Evolutionary conservation across 2,888 invertebrate genomes (phyloP).

Genomic region (Dryococelus australis): DNA sequence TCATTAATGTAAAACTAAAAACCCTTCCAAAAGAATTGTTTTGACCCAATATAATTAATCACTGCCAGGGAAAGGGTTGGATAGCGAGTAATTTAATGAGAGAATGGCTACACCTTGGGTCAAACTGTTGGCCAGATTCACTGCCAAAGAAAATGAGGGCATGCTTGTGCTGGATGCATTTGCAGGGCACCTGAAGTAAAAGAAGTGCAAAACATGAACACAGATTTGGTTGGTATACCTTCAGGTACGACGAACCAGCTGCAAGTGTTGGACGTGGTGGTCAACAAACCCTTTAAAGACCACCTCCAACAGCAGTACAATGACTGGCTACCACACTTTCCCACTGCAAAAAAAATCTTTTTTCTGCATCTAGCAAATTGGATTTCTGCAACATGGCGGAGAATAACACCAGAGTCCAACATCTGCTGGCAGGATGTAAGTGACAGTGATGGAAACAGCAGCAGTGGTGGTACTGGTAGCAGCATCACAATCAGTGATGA

Average conservation of each 20-base stretch:
- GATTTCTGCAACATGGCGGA: no score
- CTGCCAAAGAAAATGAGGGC: slow-evolving; percentile 33
- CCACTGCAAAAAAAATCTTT: no score
- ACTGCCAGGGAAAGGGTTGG: slow-evolving; percentile 45
- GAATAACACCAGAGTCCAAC: not conserved
- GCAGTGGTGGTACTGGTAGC: no score
- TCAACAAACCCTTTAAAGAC: no score
- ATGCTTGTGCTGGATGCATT: slow-evolving; percentile 41
- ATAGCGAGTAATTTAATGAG: slow-evolving; percentile 42
- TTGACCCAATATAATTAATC: slow-evolving; percentile 37
- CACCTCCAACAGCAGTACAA: no score
- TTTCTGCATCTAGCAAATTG: no score
- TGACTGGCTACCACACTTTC: no score
- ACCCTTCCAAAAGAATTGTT: slow-evolving; percentile 38
- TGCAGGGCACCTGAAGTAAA: slow-evolving; percentile 38
- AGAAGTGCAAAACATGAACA: not conserved
- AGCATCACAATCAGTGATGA: no score
- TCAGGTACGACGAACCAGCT: no score
- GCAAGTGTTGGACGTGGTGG: no score
- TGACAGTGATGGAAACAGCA: not conserved
- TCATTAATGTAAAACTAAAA: not conserved
- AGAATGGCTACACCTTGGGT: slow-evolving; percentile 42
- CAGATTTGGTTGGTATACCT: slow-evolving; percentile 39
- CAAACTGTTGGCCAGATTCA: slow-evolving; percentile 40
- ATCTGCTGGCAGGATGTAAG: slow-evolving; percentile 32